Evolutionary conservation across 1,140 invertebrate species (phyloP), one percentile per base, ranked within the genome.

Genomic region (Stenopsyche tienmushanensis): DNA sequence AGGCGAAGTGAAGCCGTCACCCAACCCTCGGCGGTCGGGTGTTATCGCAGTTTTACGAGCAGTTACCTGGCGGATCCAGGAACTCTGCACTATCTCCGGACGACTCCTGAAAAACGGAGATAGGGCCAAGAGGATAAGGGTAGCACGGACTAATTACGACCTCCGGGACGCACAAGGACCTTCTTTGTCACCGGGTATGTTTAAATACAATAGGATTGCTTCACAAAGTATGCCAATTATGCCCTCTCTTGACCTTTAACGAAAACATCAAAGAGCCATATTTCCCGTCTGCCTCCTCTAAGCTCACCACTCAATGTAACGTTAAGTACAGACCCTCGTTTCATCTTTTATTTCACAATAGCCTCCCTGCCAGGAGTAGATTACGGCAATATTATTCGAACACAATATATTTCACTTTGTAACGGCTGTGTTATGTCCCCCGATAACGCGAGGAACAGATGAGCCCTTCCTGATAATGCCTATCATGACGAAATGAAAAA

Each of bases 191-290:
- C n/a, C n/a, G 20, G 45, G 5, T 15, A 49, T 49, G 20, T 49
- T 23, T 52, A 52, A 23, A 10, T 5, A 52, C 7, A 52, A 52
- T 52, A 25, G 49, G 13, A 25, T n/a, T 20, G 18, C 20, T 52
- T 52, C 25, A 20, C 49, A 25, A 52, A 52, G 49, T 52, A 3
- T 52, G 25, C 49, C 49, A 52, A 52, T 52, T 52, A 52, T 25
- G 20, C n/a, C 49, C 13, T 21, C 20, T 10, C 49, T 52, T 52
- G 49, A 52, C 49, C 49, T 52, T 23, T 23, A 10, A 13, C 7
- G 3, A 3, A 34, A 52, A 23, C 49, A 52, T 52, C 49, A 52
- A 52, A 52, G 49, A 20, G 25, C 25, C n/a, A 18, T 25, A 20
- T 52, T 13, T 20, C 49, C 15, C 21, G 44, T 45, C 44, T 17